Evolutionary conservation across 2,797 vertebrate species (phyloP).

Genomic region (Malurus splendens): DNA sequence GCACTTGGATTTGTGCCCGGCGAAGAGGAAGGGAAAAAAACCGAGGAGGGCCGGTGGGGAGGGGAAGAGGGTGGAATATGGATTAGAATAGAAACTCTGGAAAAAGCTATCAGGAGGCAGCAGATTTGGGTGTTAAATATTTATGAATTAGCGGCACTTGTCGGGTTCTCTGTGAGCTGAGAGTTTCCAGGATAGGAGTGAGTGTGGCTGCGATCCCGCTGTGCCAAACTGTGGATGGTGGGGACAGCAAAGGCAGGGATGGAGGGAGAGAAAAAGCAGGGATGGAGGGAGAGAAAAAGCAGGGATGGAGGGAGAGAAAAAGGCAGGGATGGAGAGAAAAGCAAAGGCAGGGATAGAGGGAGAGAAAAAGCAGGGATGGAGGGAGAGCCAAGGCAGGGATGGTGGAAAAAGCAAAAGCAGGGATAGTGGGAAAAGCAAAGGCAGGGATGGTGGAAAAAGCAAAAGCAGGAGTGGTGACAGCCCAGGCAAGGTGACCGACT

Average conservation of each 20-base stretch:
- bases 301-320: too few relatives aligned
- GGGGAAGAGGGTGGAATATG: slow-evolving; percentile 14
- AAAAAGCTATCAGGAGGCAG: slow-evolving; percentile 79
- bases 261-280: too few relatives aligned
- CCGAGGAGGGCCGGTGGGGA: background rate
- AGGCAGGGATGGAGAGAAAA: too few relatives aligned
- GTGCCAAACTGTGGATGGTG: background rate
- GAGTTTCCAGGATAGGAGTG: slow-evolving; percentile 69
- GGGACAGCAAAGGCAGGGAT: background rate
- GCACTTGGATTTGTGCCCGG: slow-evolving; percentile 20
- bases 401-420: too few relatives aligned
- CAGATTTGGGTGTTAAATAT: slow-evolving; percentile 78
- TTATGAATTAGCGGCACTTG: slow-evolving; percentile 82
- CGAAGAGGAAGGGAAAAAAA: background rate
- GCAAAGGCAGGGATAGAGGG: background rate
- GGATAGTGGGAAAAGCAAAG: background rate
- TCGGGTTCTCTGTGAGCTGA: slow-evolving; percentile 53
- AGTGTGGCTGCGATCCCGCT: slow-evolving; percentile 66
- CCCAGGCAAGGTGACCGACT: background rate
- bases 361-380: background rate
- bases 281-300: too few relatives aligned
- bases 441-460: background rate
- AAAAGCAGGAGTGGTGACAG: background rate
- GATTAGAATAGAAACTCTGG: slow-evolving; percentile 70
- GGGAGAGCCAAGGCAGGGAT: background rate